Base-by-base conservation (phyloP, 2,888 invertebrate species). In the Oscheius sp. region DNA sequence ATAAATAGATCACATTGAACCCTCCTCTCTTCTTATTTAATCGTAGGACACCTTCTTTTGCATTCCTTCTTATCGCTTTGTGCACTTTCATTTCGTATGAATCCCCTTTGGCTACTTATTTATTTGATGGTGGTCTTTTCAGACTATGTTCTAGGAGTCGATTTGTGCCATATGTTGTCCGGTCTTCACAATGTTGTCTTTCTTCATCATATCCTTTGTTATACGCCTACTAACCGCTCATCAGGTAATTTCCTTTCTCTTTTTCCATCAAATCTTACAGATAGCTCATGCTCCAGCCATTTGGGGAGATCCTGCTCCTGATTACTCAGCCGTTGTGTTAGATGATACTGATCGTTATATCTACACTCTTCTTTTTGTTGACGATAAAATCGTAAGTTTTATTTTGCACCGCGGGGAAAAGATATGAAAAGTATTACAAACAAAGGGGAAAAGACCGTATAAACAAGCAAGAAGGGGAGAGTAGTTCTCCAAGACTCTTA, bases 251-350 rank as follows among this genome's bases (percentile, higher is more conserved):
- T 47, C 2, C 1, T 4, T 47, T 22, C 20, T 17, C 12, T 33
- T 28, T 20, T 36, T 26, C n/a, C 41, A 17, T 8, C 9, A 36
- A 1, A 36, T 38, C 32, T 41, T 9, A 32, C 62, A 47, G 33
- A 62, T 62, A 20, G 47, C 26, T 5, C 22, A n/a, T 3, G 17
- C 47, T 32, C 62, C 84, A 2, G 84, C 84, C 20, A 75, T 85
- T 1, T 84, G 84, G 84, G 84, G 84, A 9, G 82, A 77, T 0
- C 81, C 82, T 14, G 81, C 82, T 0, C 84, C 83, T 1, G 82
- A 84, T 65, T 84, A 83, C 54, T 65, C 65, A 2, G 14, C 41
- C n/a, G 26, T 65, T 12, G 32, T 38, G 38, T 51, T 38, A 20
- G 54, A 26, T 24, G 38, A 54, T 38, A 8, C 22, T 1, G 8